These are phyloP conservation scores for Leptobrachium leishanense DNA, from an alignment of 2,113 vertebrate species.

Conservation along the genomic window DNA sequence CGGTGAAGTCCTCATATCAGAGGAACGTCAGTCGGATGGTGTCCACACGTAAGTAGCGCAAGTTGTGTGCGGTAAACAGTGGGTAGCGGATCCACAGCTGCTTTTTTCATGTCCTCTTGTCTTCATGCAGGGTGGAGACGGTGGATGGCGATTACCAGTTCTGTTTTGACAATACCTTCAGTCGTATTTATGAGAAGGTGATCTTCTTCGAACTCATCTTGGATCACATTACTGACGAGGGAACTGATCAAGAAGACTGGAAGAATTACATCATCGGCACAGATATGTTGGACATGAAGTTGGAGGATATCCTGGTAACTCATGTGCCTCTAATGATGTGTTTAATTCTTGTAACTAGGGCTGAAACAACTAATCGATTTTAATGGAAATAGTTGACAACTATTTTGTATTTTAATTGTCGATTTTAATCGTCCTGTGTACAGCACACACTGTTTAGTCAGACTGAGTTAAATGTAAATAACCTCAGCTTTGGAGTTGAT, in stretches of 20 bases:
- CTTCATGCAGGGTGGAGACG: slow-evolving; percentile 78
- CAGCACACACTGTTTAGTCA: too few species aligned
- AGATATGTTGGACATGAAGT: slow-evolving; percentile 91
- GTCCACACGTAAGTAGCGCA: slow-evolving; percentile 87
- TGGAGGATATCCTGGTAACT: slow-evolving; percentile 94
- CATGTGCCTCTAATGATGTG: too few species aligned
- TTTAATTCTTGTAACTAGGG: too few species aligned
- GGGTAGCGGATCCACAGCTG: background rate
- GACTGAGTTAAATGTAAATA: too few species aligned
- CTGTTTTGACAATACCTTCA: slow-evolving; percentile 98
- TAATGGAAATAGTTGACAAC: too few species aligned
- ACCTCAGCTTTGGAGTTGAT: too few species aligned
- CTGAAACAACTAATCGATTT: too few species aligned
- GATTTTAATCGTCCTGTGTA: too few species aligned
- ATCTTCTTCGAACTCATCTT: slow-evolving; percentile 97
- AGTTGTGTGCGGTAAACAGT: too few species aligned
- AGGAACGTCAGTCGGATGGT: slow-evolving; percentile 91
- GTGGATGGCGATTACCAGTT: slow-evolving; percentile 97
- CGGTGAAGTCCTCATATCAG: slow-evolving; percentile 80
- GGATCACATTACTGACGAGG: slow-evolving; percentile 86
- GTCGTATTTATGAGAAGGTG: slow-evolving; percentile 91
- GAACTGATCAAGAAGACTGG: slow-evolving; percentile 83
- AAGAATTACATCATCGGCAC: slow-evolving; percentile 88
- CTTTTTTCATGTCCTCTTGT: slow-evolving; percentile 22
- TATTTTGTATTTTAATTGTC: too few species aligned